Conservation (phyloP, 2,888 invertebrate species). For the Nemotelus pantherinus region DNA sequence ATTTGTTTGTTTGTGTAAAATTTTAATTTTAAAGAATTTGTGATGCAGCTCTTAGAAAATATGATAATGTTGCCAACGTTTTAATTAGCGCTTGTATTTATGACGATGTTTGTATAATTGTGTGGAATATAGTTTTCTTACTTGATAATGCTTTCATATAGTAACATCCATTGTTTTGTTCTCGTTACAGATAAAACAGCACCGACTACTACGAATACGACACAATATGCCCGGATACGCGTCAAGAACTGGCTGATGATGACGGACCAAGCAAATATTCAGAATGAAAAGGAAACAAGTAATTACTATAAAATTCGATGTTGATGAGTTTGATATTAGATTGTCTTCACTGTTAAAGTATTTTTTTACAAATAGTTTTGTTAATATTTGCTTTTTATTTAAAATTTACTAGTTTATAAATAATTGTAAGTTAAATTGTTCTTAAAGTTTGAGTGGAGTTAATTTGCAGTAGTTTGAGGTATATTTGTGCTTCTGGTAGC, state of each 20-base stretch:
- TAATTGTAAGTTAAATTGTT: too few relatives aligned
- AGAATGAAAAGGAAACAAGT: slow-evolving; percentile 49
- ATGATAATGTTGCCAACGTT: too few relatives aligned
- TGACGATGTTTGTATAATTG: too few relatives aligned
- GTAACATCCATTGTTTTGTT: slow-evolving; percentile 40
- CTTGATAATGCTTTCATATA: slow-evolving; percentile 24
- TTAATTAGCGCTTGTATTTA: too few relatives aligned
- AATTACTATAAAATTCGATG: slow-evolving; percentile 15
- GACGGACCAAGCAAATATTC: slow-evolving; percentile 56
- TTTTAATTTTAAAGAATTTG: too few relatives aligned
- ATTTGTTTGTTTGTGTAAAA: too few relatives aligned
- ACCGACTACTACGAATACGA: slow-evolving; percentile 48
- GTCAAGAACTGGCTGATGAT: slow-evolving; percentile 65
- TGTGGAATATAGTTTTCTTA: too few relatives aligned
- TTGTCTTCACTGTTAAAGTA: slow-evolving; percentile 21
- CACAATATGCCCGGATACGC: slow-evolving; percentile 59
- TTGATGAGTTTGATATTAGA: slow-evolving; percentile 32
- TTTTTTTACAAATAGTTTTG: slow-evolving; percentile 45
- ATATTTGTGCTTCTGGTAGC: too few relatives aligned
- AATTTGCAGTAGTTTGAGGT: too few relatives aligned
- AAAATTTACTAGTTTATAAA: not conserved
- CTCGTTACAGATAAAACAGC: slow-evolving; percentile 24
- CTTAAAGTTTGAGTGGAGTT: too few relatives aligned
- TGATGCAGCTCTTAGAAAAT: too few relatives aligned
- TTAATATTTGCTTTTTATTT: slow-evolving; percentile 36